Conservation (phyloP, 2,888 invertebrate species). For the Diloba caeruleocephala region DNA sequence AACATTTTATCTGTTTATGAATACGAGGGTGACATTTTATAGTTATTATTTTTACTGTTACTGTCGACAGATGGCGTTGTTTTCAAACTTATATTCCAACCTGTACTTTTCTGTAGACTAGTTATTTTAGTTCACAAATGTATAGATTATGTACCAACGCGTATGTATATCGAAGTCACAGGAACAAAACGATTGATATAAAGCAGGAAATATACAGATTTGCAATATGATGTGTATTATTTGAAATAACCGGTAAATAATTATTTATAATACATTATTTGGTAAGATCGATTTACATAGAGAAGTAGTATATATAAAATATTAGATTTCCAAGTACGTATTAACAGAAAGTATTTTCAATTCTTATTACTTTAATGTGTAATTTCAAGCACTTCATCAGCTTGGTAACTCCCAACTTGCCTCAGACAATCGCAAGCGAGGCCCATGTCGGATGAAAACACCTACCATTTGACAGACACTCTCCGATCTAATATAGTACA, state of each 20-base stretch:
- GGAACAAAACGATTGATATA: slow-evolving; percentile 68
- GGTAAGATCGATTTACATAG: not conserved
- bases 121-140: slow-evolving; percentile 60
- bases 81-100: slow-evolving; percentile 48
- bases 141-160: slow-evolving; percentile 60
- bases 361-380: no score
- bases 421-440: no score
- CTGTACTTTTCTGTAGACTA: slow-evolving; percentile 62
- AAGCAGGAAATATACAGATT: slow-evolving; percentile 77
- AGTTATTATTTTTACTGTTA: slow-evolving; percentile 22
- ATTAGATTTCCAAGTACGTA: no score
- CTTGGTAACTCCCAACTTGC: no score
- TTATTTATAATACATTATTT: not conserved
- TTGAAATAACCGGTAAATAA: slow-evolving; percentile 24
- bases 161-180: slow-evolving; percentile 62
- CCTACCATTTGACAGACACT: no score
- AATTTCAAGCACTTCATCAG: no score
- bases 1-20: no score
- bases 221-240: slow-evolving; percentile 69
- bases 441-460: no score
- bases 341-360: no score
- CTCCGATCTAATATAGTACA: not conserved
- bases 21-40: slow-evolving; percentile 38
- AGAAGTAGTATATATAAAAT: no score
- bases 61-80: slow-evolving; percentile 36